Percentiles rank a stretch among this genome's conserved stretches.
Evolutionary conservation across 92 coral and sea anemone species (phyloP).

Genomic region (Phenganax subtilis): DNA sequence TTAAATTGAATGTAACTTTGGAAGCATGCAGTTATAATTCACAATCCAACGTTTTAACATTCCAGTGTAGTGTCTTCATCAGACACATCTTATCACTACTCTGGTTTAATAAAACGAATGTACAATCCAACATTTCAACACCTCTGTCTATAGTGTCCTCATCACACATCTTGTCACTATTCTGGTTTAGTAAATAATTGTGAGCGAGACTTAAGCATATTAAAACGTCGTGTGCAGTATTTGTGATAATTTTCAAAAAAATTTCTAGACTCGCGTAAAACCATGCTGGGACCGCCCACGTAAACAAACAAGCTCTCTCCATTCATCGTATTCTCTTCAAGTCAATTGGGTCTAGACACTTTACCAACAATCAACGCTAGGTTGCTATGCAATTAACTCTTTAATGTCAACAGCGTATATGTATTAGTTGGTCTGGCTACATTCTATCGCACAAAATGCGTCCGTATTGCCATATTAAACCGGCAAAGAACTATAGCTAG

Average conservation of each 20-base stretch:
- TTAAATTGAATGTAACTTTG: neutral
- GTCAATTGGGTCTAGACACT: neutral
- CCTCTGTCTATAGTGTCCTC: no score
- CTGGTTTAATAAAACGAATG: no score
- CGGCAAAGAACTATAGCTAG: neutral
- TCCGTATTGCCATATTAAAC: neutral
- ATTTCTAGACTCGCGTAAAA: neutral
- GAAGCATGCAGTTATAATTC: no score
- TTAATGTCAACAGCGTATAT: slow-evolving; percentile 6
- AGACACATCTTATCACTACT: no score
- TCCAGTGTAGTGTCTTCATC: no score
- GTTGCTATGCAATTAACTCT: slow-evolving; percentile 25
- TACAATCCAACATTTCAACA: no score
- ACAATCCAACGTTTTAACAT: no score
- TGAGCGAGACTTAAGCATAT: no score
- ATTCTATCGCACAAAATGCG: neutral
- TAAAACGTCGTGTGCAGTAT: no score
- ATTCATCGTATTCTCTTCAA: neutral
- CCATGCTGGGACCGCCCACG: neutral
- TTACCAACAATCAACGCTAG: neutral
- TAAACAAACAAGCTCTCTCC: neutral
- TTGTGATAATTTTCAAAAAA: no score
- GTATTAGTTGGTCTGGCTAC: neutral
- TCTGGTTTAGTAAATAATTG: no score
- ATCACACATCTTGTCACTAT: no score